Evolutionary conservation across 2,113 vertebrate genomes (phyloP).

Genomic region (Hydrolagus affinis): DNA sequence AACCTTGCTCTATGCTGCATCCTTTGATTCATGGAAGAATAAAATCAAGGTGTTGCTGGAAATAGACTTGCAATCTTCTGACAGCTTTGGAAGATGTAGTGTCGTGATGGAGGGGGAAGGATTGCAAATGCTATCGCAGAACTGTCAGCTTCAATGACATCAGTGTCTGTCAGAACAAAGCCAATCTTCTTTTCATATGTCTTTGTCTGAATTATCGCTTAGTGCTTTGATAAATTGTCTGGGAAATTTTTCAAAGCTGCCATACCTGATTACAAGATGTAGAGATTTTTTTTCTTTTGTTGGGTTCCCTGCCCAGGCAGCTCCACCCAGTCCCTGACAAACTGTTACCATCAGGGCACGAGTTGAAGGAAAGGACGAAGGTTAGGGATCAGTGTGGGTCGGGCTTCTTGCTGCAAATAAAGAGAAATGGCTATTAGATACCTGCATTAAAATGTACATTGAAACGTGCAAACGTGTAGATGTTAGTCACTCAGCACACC

Average conservation of each 20-base stretch:
- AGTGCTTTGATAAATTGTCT: constrained; percentile 55
- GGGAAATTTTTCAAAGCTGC: constrained; percentile 40
- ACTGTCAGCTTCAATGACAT: constrained; percentile 48
- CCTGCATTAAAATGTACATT: no score
- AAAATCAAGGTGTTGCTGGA: neutral
- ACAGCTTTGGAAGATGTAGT: neutral
- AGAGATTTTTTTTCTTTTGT: neutral
- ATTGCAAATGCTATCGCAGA: constrained; percentile 45
- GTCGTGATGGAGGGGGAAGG: constrained; percentile 37
- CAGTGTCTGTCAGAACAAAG: constrained; percentile 37
- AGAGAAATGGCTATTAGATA: no score
- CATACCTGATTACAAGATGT: neutral
- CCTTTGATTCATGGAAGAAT: neutral
- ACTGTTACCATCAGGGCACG: no score
- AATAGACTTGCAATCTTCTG: neutral
- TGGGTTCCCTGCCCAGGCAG: neutral
- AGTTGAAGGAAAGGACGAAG: no score
- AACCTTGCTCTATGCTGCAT: neutral
- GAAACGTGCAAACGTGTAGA: no score
- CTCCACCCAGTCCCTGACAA: neutral
- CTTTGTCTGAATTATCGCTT: constrained; percentile 52
- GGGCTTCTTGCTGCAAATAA: no score
- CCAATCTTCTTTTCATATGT: constrained; percentile 44
- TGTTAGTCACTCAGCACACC: no score
- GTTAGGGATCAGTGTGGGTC: no score